Base-by-base conservation (phyloP, 2,888 invertebrate species). In the Caenorhabditis afra region DNA sequence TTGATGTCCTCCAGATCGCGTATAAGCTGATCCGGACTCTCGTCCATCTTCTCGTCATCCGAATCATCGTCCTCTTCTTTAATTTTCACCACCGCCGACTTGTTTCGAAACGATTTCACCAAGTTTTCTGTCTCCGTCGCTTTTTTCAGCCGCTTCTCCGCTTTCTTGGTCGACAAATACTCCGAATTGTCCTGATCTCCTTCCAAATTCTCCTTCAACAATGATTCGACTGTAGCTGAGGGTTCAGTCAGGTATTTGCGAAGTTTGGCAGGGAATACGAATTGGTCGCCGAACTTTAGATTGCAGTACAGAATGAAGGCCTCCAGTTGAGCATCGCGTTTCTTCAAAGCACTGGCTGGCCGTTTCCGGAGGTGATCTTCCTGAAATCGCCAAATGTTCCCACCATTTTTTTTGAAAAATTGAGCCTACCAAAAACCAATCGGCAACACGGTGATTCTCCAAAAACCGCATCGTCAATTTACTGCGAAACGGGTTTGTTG, bases 191-290 rank as follows among this genome's bases (percentile, higher is more conserved):
- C 29, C 4, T 3, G 29, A 29, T 29, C 29, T 29, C 45, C 11
- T 20, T 59, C 64, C 44, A 14, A 37, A 49, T 44, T 44, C 12
- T 64, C 37, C 1, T 41, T 0, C 12, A 66, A 14, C 10, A 61
- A 23, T n/a, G 22, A 16, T 49, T 50, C 16, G 35, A 74, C 37
- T 0, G n/a, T 23, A 7, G 12, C 12, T 0, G 58, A 49, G 5
- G 44, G 1, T 18, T 37, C 14, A 3, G 71, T 29, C n/a, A 66
- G 12, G 1, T 12, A n/a, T 1, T 8, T 18, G 11, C 45, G 50
- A 7, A 74, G 47, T 47, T 74, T 74, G 22, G 45, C 39, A 39
- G 75, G 75, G 41, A 67, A 75, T 55, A 55, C 53, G 67, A 75
- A 75, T n/a, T 45, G 39, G 14, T 3, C n/a, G 8, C 35, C 41